These are phyloP conservation scores for Apocheima hispidaria DNA, from an alignment of 2,888 invertebrate genomes.

Conservation along the genomic window DNA sequence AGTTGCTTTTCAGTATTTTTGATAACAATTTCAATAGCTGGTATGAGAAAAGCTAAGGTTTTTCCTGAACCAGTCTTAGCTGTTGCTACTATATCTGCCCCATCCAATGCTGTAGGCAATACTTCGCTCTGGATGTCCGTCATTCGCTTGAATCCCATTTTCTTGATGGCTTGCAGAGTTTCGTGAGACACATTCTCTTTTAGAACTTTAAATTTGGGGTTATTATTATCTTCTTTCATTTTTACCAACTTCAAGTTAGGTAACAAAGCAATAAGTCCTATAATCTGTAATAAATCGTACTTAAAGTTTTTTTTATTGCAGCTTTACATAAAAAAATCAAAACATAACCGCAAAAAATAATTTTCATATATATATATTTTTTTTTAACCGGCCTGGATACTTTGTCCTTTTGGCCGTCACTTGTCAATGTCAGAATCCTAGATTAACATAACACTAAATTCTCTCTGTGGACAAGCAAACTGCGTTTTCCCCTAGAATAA, in stretches of 20 bases:
- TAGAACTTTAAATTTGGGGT: conserved; percentile 81
- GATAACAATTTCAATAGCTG: conserved; percentile 94
- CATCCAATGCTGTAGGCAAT: conserved; percentile 94
- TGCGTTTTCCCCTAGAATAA: too few relatives aligned
- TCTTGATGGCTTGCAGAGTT: conserved; percentile 91
- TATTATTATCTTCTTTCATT: conserved; percentile 55
- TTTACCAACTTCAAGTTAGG: conserved; percentile 3
- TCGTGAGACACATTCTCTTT: conserved; percentile 89
- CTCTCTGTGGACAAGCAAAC: too few relatives aligned
- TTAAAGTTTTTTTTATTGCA: too few relatives aligned
- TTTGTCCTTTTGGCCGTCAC: too few relatives aligned
- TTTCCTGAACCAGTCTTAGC: conserved; percentile 99
- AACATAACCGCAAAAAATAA: too few relatives aligned
- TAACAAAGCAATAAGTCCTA: too few relatives aligned
- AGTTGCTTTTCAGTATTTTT: conserved; percentile 73
- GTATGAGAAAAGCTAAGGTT: conserved; percentile 97
- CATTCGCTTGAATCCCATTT: conserved; percentile 96
- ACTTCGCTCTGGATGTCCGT: conserved; percentile 97
- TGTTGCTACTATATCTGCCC: conserved; percentile 96
- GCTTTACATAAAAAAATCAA: too few relatives aligned
- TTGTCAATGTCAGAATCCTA: too few relatives aligned
- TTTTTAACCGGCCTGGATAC: too few relatives aligned
- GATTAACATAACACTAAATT: too few relatives aligned
- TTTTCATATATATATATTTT: too few relatives aligned
- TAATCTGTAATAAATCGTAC: too few relatives aligned